phyloP scores from a whole-genome alignment of 2,888 invertebrate genomes.

The Drosophila subsilvestris region DNA sequence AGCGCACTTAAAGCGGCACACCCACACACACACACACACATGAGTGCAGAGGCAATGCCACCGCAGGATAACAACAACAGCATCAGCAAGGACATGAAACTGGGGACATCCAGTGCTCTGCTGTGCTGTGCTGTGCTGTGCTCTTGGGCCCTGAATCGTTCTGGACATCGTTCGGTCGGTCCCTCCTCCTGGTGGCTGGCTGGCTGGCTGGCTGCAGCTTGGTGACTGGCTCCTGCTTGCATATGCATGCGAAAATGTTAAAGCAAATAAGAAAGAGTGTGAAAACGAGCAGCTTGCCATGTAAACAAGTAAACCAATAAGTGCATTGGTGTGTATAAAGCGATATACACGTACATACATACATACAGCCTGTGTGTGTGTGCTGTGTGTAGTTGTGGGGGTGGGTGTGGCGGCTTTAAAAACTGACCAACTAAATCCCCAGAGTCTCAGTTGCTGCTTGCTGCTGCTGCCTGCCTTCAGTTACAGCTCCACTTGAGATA shows the following conservation, averaged over 20 bases:
- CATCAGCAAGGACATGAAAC: slow-evolving; percentile 23
- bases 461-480: slow-evolving; percentile 1
- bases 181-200: not conserved
- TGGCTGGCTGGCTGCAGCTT: not conserved
- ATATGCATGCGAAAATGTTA: slow-evolving; percentile 79
- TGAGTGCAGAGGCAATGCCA: slow-evolving; percentile 47
- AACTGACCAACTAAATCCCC: slow-evolving; percentile 51
- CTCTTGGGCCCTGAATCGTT: slow-evolving; percentile 27
- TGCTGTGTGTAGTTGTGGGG: slow-evolving; percentile 28
- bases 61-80: slow-evolving; percentile 68
- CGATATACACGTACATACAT: slow-evolving; percentile 27
- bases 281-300: slow-evolving; percentile 80
- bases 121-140: slow-evolving; percentile 44
- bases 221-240: slow-evolving; percentile 69
- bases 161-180: slow-evolving; percentile 36
- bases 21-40: slow-evolving; percentile 33
- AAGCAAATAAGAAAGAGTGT: slow-evolving; percentile 80
- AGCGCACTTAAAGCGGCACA: slow-evolving; percentile 72
- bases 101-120: not conserved
- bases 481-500: slow-evolving; percentile 32
- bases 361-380: slow-evolving; percentile 18
- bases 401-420: slow-evolving; percentile 44
- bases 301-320: slow-evolving; percentile 80
- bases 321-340: slow-evolving; percentile 56
- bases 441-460: slow-evolving; percentile 35